These are phyloP conservation scores for Macaca fascicularis DNA, from an alignment of 2,113 vertebrate species.

Conservation along the genomic window DNA sequence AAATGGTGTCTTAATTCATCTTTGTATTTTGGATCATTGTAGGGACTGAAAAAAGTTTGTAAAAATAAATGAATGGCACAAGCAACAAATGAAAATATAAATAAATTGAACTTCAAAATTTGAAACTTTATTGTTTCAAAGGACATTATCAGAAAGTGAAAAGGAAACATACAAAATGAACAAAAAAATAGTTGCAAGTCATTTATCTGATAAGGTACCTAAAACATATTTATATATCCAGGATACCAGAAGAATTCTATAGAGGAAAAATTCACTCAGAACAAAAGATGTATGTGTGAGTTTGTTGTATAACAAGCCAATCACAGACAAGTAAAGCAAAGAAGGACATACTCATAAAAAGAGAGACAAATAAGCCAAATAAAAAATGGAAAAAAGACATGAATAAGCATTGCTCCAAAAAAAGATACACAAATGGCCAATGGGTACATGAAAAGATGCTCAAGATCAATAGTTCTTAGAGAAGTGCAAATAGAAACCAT, in stretches of 20 bases:
- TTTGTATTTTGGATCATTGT: not conserved
- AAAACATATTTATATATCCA: not conserved
- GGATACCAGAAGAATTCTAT: not conserved
- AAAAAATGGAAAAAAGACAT: not conserved
- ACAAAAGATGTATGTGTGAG: conserved; percentile 32
- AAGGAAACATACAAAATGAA: not conserved
- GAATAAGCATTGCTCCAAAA: not conserved
- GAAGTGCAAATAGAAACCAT: conserved; percentile 34
- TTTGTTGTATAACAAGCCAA: conserved; percentile 39
- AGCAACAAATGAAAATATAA: not conserved
- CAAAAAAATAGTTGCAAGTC: not conserved
- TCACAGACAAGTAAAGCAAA: conserved; percentile 54
- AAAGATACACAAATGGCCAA: not conserved
- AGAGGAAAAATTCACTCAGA: not conserved
- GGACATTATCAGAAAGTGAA: not conserved
- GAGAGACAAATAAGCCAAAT: not conserved
- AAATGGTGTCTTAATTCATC: not conserved
- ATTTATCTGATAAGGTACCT: not conserved
- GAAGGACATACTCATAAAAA: not conserved
- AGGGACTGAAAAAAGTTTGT: not conserved
- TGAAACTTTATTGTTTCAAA: not conserved
- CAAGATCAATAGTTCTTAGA: not conserved
- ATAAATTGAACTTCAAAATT: conserved; percentile 15
- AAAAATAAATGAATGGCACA: not conserved
- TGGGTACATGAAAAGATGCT: not conserved